Evolutionary conservation across 2,888 invertebrate species (phyloP), one percentile per base, ranked within the genome.

Genomic region (Serripes groenlandicus): DNA sequence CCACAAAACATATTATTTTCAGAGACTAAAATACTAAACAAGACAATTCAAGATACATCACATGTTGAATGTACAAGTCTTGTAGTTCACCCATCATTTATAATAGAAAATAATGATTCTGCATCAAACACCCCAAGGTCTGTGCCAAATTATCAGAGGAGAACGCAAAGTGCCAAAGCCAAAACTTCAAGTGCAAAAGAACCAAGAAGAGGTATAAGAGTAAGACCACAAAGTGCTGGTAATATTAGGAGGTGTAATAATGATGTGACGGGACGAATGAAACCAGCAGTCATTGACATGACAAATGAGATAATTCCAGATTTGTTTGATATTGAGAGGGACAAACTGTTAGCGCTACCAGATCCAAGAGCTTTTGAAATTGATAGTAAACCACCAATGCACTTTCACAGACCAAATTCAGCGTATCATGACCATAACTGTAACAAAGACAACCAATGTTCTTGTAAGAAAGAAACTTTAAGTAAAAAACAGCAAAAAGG

Each of bases 141-240:
- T 30, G 74, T 62, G 21, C 83, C 81, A 18, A 82, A 68, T 26
- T 79, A 79, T 54, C 69, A 64, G n/a, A 85, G 84, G 54, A 84
- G 85, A 72, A 84, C 87, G 23, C 89, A 88, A 70, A 91, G 91
- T 88, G 91, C 90, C 26, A 90, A 90, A 83, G 89, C 88, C 30
- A 81, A 87, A 78, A 77, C 88, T 28, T 35, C 54, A 56, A 82
- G 56, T 60, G 82, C 83, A 56, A 80, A 68, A 54, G 75, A 34
- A 30, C 11, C 37, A 21, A 32, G n/a, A 30, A 69, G 35, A 64
- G 62, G 28, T 30, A 15, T 37, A 23, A 78, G 77, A 64, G 26
- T 52, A 42, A 80, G 87, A 75, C 87, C 87, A 32, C 28, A 54
- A 18, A 87, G 87, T 87, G 87, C 87, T 69, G 77, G 76, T 4